A percentile compares a stretch with the other conserved stretches of the same genome.
phyloP scores from a whole-genome alignment of 1,140 invertebrate genomes.

The Plectus sambesii region DNA sequence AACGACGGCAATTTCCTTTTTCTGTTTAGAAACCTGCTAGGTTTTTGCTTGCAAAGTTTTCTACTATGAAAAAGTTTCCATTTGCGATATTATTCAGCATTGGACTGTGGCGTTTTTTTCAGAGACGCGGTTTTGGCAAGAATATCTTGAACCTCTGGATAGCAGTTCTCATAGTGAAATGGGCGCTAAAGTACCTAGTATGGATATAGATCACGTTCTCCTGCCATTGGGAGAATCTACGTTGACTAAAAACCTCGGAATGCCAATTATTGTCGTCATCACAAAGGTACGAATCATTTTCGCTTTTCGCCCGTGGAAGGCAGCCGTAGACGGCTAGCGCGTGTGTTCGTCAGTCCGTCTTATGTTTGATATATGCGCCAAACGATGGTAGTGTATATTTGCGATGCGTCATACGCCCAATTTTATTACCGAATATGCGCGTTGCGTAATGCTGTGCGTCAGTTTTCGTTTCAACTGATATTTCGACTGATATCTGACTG shows the following conservation, averaged over 20 bases:
- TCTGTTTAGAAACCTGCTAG: background rate
- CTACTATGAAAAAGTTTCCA: background rate
- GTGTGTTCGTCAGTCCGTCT: too few species aligned
- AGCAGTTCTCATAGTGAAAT: constrained; percentile 57
- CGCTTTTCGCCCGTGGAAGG: too few species aligned
- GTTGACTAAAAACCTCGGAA: constrained; percentile 78
- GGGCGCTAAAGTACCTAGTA: constrained; percentile 5
- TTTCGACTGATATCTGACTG: too few species aligned
- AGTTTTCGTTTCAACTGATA: too few species aligned
- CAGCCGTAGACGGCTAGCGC: too few species aligned
- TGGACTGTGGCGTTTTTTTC: constrained; percentile 29
- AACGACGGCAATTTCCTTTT: background rate
- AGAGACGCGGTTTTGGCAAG: constrained; percentile 77
- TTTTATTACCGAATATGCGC: too few species aligned
- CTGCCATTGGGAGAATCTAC: constrained; percentile 73
- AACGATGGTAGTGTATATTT: too few species aligned
- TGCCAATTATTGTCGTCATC: constrained; percentile 91
- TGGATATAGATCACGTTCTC: constrained; percentile 52
- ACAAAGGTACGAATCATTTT: constrained; percentile 91
- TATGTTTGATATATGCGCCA: too few species aligned
- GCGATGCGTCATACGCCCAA: too few species aligned
- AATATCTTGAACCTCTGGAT: constrained; percentile 90
- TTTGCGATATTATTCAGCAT: background rate
- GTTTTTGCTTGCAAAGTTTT: constrained; percentile 16
- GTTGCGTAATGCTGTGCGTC: too few species aligned